Percentiles rank a stretch among this genome's conserved stretches.
Conservation (phyloP, 2,113 vertebrate genomes). For the Sander vitreus region DNA sequence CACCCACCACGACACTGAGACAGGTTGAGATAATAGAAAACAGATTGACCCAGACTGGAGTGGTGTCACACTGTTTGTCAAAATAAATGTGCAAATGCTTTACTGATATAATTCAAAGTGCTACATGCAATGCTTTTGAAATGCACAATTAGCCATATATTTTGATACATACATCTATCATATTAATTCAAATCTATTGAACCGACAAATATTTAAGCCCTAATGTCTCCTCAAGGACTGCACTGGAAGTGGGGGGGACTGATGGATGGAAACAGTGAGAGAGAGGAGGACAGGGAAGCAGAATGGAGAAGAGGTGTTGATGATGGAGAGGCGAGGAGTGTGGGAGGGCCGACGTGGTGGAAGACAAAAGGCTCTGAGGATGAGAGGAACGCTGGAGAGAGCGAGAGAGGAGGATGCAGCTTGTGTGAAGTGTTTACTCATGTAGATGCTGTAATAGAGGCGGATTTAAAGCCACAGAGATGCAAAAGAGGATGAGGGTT, state of each 20-base stretch:
- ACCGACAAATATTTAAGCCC: neutral
- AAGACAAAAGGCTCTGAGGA: constrained; percentile 63
- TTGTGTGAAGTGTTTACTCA: constrained; percentile 59
- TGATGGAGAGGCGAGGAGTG: constrained; percentile 49
- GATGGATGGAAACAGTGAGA: constrained; percentile 19
- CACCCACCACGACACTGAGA: neutral
- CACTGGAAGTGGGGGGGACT: constrained; percentile 13
- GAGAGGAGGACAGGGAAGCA: constrained; percentile 24
- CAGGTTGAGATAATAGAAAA: neutral
- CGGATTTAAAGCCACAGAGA: constrained; percentile 24
- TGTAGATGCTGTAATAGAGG: constrained; percentile 32
- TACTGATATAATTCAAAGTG: neutral
- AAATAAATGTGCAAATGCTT: neutral
- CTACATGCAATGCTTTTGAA: neutral
- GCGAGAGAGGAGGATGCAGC: constrained; percentile 43
- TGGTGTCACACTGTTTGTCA: neutral
- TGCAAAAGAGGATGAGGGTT: constrained; percentile 26
- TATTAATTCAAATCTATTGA: neutral
- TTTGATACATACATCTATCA: neutral
- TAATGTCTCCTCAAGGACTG: neutral
- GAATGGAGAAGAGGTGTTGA: constrained; percentile 36
- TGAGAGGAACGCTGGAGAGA: constrained; percentile 39
- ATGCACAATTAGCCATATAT: neutral
- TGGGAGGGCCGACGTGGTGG: constrained; percentile 51
- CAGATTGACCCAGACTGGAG: neutral